Evolutionary conservation across 1,140 invertebrate genomes (phyloP).

Genomic region (Drosophila murphyi): DNA sequence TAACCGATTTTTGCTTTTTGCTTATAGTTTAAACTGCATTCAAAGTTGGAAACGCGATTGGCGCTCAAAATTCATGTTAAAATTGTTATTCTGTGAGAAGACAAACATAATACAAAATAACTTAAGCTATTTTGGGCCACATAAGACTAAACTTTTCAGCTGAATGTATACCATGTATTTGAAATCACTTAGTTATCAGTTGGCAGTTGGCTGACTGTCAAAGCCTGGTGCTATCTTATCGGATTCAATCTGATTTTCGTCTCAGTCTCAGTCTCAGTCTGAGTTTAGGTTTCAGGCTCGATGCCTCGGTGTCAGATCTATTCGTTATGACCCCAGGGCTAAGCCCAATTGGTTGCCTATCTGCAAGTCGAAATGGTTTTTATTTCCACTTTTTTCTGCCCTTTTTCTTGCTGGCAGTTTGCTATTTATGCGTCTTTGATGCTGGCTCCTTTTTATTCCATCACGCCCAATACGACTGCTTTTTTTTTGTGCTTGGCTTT

Average conservation of each 20-base stretch:
- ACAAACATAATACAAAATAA: too few species aligned
- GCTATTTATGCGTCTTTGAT: constrained; percentile 47
- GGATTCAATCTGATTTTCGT: constrained; percentile 27
- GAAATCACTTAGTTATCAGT: constrained; percentile 36
- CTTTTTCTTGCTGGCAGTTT: constrained; percentile 10
- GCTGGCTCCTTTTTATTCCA: constrained; percentile 10
- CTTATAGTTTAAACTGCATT: too few species aligned
- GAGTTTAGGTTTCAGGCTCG: constrained; percentile 2
- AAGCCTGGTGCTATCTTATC: constrained; percentile 41
- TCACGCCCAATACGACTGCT: background rate
- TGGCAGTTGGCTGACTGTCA: constrained; percentile 11
- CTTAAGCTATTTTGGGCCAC: background rate
- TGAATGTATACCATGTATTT: constrained; percentile 1
- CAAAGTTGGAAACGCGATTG: too few species aligned
- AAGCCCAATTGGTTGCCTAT: constrained; percentile 39
- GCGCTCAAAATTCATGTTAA: too few species aligned
- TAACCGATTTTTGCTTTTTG: too few species aligned
- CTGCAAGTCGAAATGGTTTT: constrained; percentile 31
- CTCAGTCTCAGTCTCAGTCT: constrained; percentile 9
- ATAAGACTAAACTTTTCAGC: constrained; percentile 30
- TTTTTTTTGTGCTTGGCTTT: constrained; percentile 17
- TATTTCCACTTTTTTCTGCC: constrained; percentile 17
- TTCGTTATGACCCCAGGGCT: constrained; percentile 24
- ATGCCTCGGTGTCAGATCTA: constrained; percentile 28
- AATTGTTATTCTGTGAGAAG: too few species aligned